Evolutionary conservation across 2,113 vertebrate genomes (phyloP).

Genomic region (Pelmatolapia mariae): DNA sequence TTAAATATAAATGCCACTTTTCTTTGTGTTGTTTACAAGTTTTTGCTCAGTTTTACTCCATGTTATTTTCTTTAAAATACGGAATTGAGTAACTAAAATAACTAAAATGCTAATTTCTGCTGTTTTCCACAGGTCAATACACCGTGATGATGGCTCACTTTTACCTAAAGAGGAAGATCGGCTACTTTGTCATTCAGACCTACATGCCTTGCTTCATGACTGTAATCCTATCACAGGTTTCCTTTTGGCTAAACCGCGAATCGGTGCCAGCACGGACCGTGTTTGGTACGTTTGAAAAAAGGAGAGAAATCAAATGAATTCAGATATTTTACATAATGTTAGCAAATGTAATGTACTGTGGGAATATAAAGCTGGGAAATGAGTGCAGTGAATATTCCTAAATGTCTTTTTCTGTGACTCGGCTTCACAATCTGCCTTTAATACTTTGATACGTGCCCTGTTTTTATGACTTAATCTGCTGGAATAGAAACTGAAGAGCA

Average conservation of each 20-base stretch:
- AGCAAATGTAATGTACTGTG: accelerated
- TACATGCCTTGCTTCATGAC: conserved; percentile 99
- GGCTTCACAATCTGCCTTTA: background rate
- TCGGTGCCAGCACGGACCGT: conserved; percentile 95
- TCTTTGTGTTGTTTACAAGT: background rate
- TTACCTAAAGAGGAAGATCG: conserved; percentile 96
- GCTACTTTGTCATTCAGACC: conserved; percentile 97
- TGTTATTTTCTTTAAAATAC: background rate
- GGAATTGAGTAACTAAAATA: background rate
- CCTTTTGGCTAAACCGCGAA: conserved; percentile 97
- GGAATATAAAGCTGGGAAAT: background rate
- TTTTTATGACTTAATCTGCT: background rate
- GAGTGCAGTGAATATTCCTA: background rate
- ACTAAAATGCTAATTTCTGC: background rate
- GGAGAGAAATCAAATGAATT: background rate
- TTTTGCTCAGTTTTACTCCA: background rate
- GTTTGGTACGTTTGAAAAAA: conserved; percentile 82
- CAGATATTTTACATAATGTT: background rate
- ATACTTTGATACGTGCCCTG: background rate
- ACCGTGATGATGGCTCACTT: conserved; percentile 97
- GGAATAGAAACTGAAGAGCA: background rate
- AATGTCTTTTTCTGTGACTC: background rate
- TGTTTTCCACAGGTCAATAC: conserved; percentile 82
- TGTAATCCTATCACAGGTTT: conserved; percentile 94
- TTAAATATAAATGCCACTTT: background rate